These are phyloP conservation scores for Podarcis cretensis DNA, from an alignment of 2,113 vertebrate species.

Conservation along the genomic window DNA sequence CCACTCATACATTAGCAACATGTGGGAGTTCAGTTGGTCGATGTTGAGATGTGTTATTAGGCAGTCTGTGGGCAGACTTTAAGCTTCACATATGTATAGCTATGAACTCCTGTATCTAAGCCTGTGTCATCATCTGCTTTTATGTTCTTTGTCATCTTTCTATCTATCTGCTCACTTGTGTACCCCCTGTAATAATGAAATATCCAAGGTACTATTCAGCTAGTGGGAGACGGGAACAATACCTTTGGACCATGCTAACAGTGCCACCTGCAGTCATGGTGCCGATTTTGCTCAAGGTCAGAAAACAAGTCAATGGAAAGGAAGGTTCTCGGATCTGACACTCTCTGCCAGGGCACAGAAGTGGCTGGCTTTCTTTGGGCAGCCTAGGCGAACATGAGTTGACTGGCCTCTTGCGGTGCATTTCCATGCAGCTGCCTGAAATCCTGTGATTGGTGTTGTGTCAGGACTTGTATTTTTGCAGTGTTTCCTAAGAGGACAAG, in stretches of 20 bases:
- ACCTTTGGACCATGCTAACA: not conserved
- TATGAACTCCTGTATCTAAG: no score
- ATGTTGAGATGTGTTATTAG: not conserved
- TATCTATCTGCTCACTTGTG: no score
- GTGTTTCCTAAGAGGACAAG: not conserved
- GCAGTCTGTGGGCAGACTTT: not conserved
- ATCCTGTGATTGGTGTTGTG: not conserved
- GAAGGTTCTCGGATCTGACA: no score
- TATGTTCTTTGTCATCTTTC: not conserved
- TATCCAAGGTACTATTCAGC: no score
- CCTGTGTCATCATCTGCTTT: not conserved
- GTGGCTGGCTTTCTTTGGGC: not conserved
- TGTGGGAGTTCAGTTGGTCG: not conserved
- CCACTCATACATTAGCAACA: no score
- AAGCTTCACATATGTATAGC: not conserved
- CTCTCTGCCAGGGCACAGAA: not conserved
- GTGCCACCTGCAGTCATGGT: not conserved
- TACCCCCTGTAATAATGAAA: not conserved
- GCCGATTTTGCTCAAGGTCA: not conserved
- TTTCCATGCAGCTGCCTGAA: not conserved
- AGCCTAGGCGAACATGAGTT: not conserved
- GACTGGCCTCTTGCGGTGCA: not conserved
- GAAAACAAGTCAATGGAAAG: not conserved
- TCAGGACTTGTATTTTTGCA: not conserved
- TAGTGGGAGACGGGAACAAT: not conserved